Base-by-base conservation (phyloP, 2,113 vertebrate genomes). In the Mormyrus lacerda region DNA sequence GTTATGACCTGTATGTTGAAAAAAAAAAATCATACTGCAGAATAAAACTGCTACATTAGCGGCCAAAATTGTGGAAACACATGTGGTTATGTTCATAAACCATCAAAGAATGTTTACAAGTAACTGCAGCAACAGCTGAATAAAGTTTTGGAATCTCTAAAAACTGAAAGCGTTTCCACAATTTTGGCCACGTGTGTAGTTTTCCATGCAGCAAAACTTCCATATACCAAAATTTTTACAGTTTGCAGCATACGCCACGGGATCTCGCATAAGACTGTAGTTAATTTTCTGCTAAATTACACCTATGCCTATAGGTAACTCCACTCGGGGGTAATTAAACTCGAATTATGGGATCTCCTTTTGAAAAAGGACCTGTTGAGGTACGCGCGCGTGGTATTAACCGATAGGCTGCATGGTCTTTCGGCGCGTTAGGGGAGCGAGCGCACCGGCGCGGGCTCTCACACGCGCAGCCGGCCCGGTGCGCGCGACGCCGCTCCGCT, bases 401-500 rank as follows among this genome's bases (percentile, higher is more conserved):
- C n/a, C 21, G 44, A 73, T 15, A 42, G 21, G 24, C 3, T 69
- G 42, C 39, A 44, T 13, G 17, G 53, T 21, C 35, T 69, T 47
- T 69, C 7, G 11, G 61, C 24, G 11, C 24, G 21, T 61, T 88
- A 2, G 39, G 17, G 19, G 44, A 83, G 7, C 44, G 19, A 47
- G 39, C 79, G 21, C 19, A 84, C 39, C 21, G 39, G 21, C 42
- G 15, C 15, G 7, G 24, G 24, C 79, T 47, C 42, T 39, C 83
- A 19, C 83, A n/a, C 45, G n/a, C 84, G 84, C 45, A 17, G 10
- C 24, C 42, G 9, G 47, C 17, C 47, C 44, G 47, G 84, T 82
- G 76, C 13, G n/a, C 45, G 50, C 39, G 50, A 83, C 76, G 65
- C 65, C 73, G 73, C 90, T 45, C 90, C 87, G 89, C 85, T 87